These are phyloP conservation scores for Crotophaga sulcirostris DNA, from an alignment of 2,113 vertebrate species.

Conservation along the genomic window DNA sequence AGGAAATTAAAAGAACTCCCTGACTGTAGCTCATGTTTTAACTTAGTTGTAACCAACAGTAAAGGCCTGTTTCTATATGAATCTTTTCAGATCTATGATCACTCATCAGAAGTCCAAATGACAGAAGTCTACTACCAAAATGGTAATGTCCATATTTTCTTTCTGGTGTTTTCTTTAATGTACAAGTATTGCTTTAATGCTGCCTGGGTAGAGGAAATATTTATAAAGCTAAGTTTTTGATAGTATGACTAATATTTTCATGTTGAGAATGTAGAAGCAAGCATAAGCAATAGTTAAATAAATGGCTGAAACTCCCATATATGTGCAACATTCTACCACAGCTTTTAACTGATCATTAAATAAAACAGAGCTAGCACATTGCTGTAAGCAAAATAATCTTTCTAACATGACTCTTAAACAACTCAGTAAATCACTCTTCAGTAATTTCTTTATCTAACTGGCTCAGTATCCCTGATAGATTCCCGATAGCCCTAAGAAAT, in stretches of 20 bases:
- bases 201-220: not conserved
- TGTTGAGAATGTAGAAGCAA: not conserved
- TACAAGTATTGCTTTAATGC: not conserved
- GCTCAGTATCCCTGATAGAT: conserved; percentile 62
- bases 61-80: no score
- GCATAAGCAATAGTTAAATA: conserved; percentile 46
- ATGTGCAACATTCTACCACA: not conserved
- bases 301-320: not conserved
- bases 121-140: not conserved
- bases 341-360: conserved; percentile 66
- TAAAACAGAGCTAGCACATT: conserved; percentile 58
- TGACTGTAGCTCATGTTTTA: no score
- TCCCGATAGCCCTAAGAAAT: conserved; percentile 65
- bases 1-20: no score
- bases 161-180: not conserved
- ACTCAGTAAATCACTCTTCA: conserved; percentile 66
- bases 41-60: no score
- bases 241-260: conserved; percentile 18
- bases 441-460: conserved; percentile 70
- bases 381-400: conserved; percentile 68
- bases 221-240: not conserved
- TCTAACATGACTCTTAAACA: conserved; percentile 62
- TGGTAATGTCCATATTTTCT: not conserved
- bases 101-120: not conserved
- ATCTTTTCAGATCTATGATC: no score